Percentiles rank a stretch among this genome's conserved stretches.
These are phyloP conservation scores for Caloenas nicobarica DNA, from an alignment of 2,113 vertebrate species.

Conservation along the genomic window DNA sequence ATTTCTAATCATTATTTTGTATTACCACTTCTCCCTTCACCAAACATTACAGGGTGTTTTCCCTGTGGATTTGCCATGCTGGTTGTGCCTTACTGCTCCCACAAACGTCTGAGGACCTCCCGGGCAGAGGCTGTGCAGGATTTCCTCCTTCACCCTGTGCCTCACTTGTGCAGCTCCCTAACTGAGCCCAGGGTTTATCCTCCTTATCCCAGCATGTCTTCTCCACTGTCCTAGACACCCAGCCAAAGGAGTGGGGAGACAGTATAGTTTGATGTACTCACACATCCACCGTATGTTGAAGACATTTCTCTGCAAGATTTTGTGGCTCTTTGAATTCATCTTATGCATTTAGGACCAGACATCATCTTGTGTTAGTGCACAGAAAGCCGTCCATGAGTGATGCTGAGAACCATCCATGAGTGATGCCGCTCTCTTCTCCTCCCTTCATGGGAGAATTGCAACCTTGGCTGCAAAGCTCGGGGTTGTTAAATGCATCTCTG, in stretches of 20 bases:
- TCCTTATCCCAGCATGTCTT: not conserved
- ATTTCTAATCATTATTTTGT: not conserved
- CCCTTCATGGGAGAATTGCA: not conserved
- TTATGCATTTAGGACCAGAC: not conserved
- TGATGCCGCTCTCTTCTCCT: fast-evolving
- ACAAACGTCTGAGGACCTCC: fast-evolving
- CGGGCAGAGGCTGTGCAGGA: not conserved
- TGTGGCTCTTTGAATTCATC: not conserved
- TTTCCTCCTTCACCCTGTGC: not conserved
- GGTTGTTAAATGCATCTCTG: not conserved
- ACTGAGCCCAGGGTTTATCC: not conserved
- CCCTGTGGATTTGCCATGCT: not conserved
- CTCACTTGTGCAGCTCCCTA: not conserved
- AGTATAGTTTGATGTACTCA: not conserved
- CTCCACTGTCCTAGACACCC: not conserved
- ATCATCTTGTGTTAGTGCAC: not conserved
- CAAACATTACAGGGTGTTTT: not conserved
- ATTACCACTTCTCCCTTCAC: not conserved
- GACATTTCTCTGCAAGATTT: not conserved
- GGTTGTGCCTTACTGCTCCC: not conserved
- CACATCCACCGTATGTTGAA: too few relatives aligned
- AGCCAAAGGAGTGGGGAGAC: not conserved
- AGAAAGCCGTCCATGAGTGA: not conserved
- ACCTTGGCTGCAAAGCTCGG: fast-evolving
- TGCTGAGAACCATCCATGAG: fast-evolving